Base-by-base conservation (phyloP, 2,888 invertebrate genomes). In the Suillia variegata region DNA sequence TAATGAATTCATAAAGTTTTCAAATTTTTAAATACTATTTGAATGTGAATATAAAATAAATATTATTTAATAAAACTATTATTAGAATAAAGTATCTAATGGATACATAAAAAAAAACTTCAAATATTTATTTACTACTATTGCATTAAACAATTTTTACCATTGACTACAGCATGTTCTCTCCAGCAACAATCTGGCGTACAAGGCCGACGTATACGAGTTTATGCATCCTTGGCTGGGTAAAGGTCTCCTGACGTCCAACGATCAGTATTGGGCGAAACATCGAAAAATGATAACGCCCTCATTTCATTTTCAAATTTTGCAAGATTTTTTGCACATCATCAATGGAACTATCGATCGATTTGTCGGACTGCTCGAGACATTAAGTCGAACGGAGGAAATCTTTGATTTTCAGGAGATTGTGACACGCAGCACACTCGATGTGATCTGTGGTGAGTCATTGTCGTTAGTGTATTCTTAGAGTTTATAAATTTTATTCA, bases 231-330 rank as follows among this genome's bases (percentile, higher is more conserved):
- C 81, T 1, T 84, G 84, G 84, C 67, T 85, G 18, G 84, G 83
- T 6, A 71, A 77, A 13, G 84, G 84, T 6, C 71, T 84, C 0
- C 70, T 84, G 1, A 84, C 82, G 0, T 75, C 81, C 6, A 77
- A 70, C 52, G 69, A 61, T 13, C 69, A 75, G n/a, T 80, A 83
- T 64, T 85, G 85, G 85, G 64, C 72, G 18, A 73, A 78, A 6
- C 80, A 83, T 52, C 78, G 85, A 5, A 84, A 83, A 73, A 70
- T 85, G 54, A 83, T 85, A 20, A 84, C 83, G 1, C 84, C 84
- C 1, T 82, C 84, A 1, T 85, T 85, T 69, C 75, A 75, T 52
- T 73, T 74, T 53, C 59, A 67, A 33, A 73, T 74, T 3, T 65
- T 75, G 2, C 66, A 62, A 38, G 70, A 70, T 56, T 75, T 75